These are phyloP conservation scores for Pogonophryne albipinna DNA, from an alignment of 2,797 vertebrate species.

Conservation along the genomic window DNA sequence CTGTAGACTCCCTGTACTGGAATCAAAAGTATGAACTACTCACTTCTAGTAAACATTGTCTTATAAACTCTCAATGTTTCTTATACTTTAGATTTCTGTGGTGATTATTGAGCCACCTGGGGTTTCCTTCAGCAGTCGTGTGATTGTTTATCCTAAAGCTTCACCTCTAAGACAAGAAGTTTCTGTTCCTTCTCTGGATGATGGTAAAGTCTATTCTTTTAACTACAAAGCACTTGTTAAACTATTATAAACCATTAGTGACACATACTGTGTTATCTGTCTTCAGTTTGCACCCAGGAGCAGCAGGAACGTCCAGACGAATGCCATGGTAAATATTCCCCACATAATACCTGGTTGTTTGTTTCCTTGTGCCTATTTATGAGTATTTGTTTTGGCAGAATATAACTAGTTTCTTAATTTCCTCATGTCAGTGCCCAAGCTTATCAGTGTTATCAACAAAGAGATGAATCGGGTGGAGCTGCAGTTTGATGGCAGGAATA, in stretches of 20 bases:
- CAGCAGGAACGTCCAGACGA: conserved; percentile 37
- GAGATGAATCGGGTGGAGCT: conserved; percentile 62
- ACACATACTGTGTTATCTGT: conserved; percentile 21
- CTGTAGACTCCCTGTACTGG: neutral
- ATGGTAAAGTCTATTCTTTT: conserved; percentile 55
- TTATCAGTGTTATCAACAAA: conserved; percentile 36
- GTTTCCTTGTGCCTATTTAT: neutral
- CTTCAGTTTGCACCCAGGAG: conserved; percentile 67
- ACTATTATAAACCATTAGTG: neutral
- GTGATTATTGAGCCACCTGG: conserved; percentile 45
- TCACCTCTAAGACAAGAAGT: fast-evolving
- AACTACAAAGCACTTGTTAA: neutral
- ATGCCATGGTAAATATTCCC: conserved; percentile 67
- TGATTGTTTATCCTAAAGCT: conserved; percentile 23
- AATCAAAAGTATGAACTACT: neutral
- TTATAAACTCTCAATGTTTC: neutral
- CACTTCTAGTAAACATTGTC: neutral
- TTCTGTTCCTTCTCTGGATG: conserved; percentile 48
- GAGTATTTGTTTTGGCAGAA: neutral
- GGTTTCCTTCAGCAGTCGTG: conserved; percentile 52
- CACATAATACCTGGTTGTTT: neutral
- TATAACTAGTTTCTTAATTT: neutral
- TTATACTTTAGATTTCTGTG: conserved; percentile 63
- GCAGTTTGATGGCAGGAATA: conserved; percentile 25
- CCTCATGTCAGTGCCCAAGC: conserved; percentile 64